Percentiles rank a stretch among this genome's conserved stretches.
phyloP scores from a whole-genome alignment of 2,797 vertebrate species.

The Pteropus rufus region DNA sequence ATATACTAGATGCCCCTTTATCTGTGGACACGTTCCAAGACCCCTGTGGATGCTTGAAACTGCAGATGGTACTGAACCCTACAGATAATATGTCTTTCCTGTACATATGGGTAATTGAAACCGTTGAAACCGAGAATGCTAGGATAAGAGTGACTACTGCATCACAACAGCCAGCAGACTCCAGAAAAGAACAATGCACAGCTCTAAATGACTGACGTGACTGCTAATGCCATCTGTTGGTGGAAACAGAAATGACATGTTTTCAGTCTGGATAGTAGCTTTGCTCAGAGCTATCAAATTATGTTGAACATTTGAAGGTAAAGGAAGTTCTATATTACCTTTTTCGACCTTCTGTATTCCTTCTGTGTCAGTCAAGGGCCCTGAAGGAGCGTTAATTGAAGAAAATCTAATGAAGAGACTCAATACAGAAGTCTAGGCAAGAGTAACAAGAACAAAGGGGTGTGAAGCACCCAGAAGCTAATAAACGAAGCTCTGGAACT shows the following conservation, averaged over 20 bases:
- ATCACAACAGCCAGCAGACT: background rate
- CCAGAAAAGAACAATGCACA: background rate
- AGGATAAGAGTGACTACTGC: background rate
- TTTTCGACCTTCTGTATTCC: background rate
- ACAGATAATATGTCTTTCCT: background rate
- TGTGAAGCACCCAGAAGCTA: background rate
- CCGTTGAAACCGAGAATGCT: background rate
- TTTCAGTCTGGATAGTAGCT: background rate
- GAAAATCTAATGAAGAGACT: background rate
- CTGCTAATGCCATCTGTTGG: slow-evolving; percentile 38
- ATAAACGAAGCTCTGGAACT: background rate
- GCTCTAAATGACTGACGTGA: background rate
- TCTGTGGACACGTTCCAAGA: background rate
- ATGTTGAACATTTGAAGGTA: background rate
- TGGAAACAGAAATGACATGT: background rate
- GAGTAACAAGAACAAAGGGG: background rate
- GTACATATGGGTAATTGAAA: background rate
- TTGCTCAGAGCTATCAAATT: background rate
- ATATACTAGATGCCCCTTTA: background rate
- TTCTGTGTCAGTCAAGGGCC: background rate
- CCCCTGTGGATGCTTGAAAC: background rate
- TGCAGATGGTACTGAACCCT: background rate
- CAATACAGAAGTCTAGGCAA: background rate
- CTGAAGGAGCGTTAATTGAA: background rate
- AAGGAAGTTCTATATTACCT: background rate